phyloP scores from a whole-genome alignment of 2,888 invertebrate genomes.

The Abscondita cerata region DNA sequence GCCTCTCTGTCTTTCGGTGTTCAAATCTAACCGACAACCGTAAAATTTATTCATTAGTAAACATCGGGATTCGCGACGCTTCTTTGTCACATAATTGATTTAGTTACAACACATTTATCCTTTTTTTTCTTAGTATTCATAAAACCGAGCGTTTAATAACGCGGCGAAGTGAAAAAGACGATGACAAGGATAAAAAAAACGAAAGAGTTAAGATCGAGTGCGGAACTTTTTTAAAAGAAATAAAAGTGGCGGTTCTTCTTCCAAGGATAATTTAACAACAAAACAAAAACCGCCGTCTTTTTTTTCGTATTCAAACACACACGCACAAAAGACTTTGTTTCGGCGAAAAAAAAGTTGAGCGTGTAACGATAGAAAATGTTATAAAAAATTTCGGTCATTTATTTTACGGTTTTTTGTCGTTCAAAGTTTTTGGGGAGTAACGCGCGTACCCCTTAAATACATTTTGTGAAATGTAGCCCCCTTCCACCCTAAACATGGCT shows the following conservation, averaged over 20 bases:
- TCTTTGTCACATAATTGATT: constrained; percentile 36
- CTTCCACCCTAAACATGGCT: constrained; percentile 23
- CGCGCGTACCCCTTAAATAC: constrained; percentile 22
- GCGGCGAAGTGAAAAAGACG: no score
- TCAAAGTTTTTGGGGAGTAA: constrained; percentile 30
- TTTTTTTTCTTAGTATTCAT: constrained; percentile 18
- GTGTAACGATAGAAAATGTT: constrained; percentile 29
- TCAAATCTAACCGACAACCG: constrained; percentile 35
- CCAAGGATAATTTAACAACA: constrained; percentile 28
- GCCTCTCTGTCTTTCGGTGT: constrained; percentile 26
- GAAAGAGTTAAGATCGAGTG: constrained; percentile 15
- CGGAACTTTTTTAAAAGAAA: constrained; percentile 25
- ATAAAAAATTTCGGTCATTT: constrained; percentile 36
- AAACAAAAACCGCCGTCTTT: constrained; percentile 28
- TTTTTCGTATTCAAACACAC: constrained; percentile 26
- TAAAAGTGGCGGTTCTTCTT: constrained; percentile 24
- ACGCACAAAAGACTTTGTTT: constrained; percentile 21
- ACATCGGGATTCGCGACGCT: constrained; percentile 35
- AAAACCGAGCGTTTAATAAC: constrained; percentile 25
- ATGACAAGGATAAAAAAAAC: no score
- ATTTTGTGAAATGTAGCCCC: constrained; percentile 33
- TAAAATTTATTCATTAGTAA: constrained; percentile 37
- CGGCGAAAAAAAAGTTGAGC: constrained; percentile 14
- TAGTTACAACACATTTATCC: constrained; percentile 27
- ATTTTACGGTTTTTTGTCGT: constrained; percentile 33